Base-by-base conservation (phyloP, 2,888 invertebrate species). In the Papilio elwesi region DNA sequence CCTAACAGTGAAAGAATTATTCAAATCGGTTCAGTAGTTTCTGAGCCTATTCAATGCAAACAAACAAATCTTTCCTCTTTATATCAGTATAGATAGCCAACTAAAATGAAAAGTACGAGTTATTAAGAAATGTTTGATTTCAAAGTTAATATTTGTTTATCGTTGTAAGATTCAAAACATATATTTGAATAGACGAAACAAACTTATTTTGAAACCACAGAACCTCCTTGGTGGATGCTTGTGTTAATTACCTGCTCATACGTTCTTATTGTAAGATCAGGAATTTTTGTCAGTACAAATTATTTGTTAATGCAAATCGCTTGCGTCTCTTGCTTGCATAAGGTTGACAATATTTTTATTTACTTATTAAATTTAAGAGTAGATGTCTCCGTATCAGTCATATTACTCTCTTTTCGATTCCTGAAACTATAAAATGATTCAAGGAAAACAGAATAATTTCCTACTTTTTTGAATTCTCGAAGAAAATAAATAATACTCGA, bases 91-190 rank as follows among this genome's bases (percentile, higher is more conserved):
- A 2, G 26, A 26, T 26, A 26, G 26, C 26, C 26, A 26, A 26
- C 26, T 26, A 26, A 26, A 26, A n/a, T n/a, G n/a, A 26, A 26
- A 2, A 26, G 26, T 26, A 26, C 26, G 4, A 26, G 26, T 49
- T 49, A 2, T 49, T 49, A 49, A 49, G 26, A 49, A 49, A 49
- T 12, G 6, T 10, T 49, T 49, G 12, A 10, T 12, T 49, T 13
- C 2, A 12, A 65, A 16, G 26, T 49, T 65, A 16, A 47, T 16
- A 63, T 63, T 63, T 63, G 48, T 62, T 62, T 13, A 48, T 63
- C 48, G 16, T 51, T 51, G 36, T 49, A 26, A 65, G 1, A 26
- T 51, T 36, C 26, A 36, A 26, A 16, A 65, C 11, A 26, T 26
- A 51, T 16, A 48, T 64, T 65, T 49, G 64, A 11, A 43, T n/a